Percentiles rank a stretch among this genome's conserved stretches.
Conservation (phyloP, 2,888 invertebrate species). For the Exocentrus adspersus region DNA sequence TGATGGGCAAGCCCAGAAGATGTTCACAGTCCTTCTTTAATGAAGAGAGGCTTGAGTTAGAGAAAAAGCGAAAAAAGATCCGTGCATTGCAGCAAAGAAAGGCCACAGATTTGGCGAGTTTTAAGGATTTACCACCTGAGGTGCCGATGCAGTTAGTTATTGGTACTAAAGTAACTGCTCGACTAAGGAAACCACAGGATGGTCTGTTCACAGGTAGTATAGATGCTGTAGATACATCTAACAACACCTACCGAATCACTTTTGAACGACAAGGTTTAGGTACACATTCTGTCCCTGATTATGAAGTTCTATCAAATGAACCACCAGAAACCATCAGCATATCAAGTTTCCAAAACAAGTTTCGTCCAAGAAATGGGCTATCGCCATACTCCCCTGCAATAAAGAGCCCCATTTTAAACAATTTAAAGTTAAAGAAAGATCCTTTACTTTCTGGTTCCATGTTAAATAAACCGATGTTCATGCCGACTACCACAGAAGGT, state of each 20-base stretch:
- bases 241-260: constrained; percentile 93
- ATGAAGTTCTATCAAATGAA: constrained; percentile 94
- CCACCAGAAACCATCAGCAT: constrained; percentile 90
- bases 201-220: constrained; percentile 90
- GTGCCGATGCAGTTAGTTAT: constrained; percentile 94
- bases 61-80: constrained; percentile 90
- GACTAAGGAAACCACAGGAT: constrained; percentile 92
- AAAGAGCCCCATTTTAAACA: constrained; percentile 60
- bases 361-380: constrained; percentile 75
- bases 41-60: constrained; percentile 92
- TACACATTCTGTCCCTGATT: constrained; percentile 95
- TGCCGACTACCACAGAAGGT: constrained; percentile 60
- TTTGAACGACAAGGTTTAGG: constrained; percentile 93
- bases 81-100: constrained; percentile 93
- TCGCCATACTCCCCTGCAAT: constrained; percentile 61
- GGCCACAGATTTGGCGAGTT: constrained; percentile 76
- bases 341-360: constrained; percentile 83
- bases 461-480: constrained; percentile 53
- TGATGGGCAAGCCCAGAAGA: constrained; percentile 97
- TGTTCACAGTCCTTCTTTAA: constrained; percentile 95
- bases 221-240: constrained; percentile 94
- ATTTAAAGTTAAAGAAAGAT: constrained; percentile 69
- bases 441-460: constrained; percentile 73
- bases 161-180: constrained; percentile 92
- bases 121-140: constrained; percentile 92